These are phyloP conservation scores for Cremastinae sp. DNA, from an alignment of 2,888 invertebrate species.

Conservation along the genomic window DNA sequence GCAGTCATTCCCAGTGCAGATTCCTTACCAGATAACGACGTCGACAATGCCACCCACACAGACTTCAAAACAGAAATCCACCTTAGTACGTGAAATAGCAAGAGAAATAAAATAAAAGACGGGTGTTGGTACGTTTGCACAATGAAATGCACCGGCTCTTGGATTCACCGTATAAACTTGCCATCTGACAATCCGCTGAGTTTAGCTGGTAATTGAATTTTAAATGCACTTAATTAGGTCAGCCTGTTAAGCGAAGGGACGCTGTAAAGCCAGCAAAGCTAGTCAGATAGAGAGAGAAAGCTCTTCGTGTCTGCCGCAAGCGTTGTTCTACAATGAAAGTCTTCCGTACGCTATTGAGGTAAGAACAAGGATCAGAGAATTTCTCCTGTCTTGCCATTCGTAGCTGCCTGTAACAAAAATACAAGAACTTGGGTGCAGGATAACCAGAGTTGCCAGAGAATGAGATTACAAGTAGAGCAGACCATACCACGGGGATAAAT, in stretches of 20 bases:
- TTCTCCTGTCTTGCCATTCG: slow-evolving; percentile 12
- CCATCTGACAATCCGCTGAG: slow-evolving; percentile 40
- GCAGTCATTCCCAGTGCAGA: slow-evolving; percentile 38
- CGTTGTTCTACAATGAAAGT: slow-evolving; percentile 62
- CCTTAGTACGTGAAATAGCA: not conserved
- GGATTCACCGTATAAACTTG: slow-evolving; percentile 21
- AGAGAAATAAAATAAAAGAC: slow-evolving; percentile 11
- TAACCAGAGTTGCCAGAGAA: slow-evolving; percentile 6
- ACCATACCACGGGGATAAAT: slow-evolving; percentile 11
- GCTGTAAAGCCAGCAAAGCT: slow-evolving; percentile 60
- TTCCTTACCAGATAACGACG: slow-evolving; percentile 61
- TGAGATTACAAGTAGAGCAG: slow-evolving; percentile 11
- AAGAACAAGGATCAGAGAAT: slow-evolving; percentile 16
- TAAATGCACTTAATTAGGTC: slow-evolving; percentile 76
- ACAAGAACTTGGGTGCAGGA: slow-evolving; percentile 12
- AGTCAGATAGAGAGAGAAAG: not conserved
- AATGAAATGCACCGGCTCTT: slow-evolving; percentile 57
- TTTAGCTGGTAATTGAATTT: slow-evolving; percentile 73
- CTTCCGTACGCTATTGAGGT: slow-evolving; percentile 41
- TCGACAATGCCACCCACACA: slow-evolving; percentile 46
- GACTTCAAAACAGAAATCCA: too few relatives aligned
- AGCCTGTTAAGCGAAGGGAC: slow-evolving; percentile 61
- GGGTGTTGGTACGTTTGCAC: slow-evolving; percentile 38
- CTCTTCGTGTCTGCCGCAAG: slow-evolving; percentile 6
- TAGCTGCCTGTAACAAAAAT: slow-evolving; percentile 14